Evolutionary conservation across 2,113 vertebrate genomes (phyloP).

Genomic region (Anser brachyrhynchus): DNA sequence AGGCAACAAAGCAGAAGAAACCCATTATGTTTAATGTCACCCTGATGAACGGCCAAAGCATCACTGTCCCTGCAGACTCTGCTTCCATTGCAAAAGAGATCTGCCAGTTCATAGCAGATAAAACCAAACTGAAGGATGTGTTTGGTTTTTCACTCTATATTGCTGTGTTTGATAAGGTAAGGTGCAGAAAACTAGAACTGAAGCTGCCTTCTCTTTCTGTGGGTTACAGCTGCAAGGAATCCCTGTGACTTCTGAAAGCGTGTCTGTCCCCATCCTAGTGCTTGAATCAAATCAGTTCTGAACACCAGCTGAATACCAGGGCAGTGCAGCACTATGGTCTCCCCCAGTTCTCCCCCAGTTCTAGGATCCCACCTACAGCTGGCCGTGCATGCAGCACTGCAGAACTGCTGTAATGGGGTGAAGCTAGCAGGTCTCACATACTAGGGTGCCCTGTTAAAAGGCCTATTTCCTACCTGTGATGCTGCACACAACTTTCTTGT

Average conservation of each 20-base stretch:
- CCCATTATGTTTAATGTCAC: conserved; percentile 83
- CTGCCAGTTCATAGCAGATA: conserved; percentile 83
- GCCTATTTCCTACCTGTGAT: neutral
- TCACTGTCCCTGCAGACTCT: conserved; percentile 87
- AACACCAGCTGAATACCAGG: neutral
- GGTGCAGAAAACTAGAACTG: neutral
- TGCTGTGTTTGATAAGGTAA: conserved; percentile 92
- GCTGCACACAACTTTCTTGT: neutral
- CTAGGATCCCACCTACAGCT: neutral
- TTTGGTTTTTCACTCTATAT: conserved; percentile 95
- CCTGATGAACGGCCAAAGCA: conserved; percentile 83
- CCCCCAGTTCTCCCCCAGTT: neutral
- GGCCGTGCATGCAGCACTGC: neutral
- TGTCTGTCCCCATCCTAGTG: accelerated
- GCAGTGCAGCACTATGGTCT: neutral
- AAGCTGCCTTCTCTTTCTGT: neutral
- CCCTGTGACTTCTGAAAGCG: neutral
- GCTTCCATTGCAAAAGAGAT: conserved; percentile 90
- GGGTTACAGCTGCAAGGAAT: neutral
- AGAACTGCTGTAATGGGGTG: neutral
- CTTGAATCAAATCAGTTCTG: neutral
- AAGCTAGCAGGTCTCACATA: neutral
- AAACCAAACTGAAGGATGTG: conserved; percentile 82
- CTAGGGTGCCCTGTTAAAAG: neutral
- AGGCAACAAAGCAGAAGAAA: conserved; percentile 94